Conservation (phyloP, 2,113 vertebrate species). For the Glaucidium brasilianum region DNA sequence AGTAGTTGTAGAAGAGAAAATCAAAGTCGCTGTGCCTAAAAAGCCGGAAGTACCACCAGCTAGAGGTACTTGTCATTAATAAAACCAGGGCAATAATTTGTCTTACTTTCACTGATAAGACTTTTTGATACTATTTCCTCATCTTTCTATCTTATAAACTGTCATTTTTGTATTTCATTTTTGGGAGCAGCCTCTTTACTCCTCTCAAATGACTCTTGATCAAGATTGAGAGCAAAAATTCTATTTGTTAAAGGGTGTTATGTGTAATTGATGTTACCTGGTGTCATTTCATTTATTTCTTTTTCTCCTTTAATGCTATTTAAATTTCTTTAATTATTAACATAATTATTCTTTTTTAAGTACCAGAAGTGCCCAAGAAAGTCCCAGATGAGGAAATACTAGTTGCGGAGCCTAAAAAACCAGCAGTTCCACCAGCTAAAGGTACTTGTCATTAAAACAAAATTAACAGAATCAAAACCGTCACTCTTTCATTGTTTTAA, state of each 20-base stretch:
- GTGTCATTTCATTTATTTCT: not conserved
- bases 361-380: constrained; percentile 64
- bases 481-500: not conserved
- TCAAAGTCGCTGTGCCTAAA: constrained; percentile 46
- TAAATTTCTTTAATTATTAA: not conserved
- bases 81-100: not conserved
- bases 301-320: not conserved
- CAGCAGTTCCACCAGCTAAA: constrained; percentile 48
- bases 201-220: not conserved
- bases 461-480: not conserved
- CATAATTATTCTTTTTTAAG: constrained; percentile 43
- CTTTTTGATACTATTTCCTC: not conserved
- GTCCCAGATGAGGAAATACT: constrained; percentile 55
- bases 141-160: not conserved
- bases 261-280: not conserved
- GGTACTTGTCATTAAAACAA: constrained; percentile 33
- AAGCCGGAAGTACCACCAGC: constrained; percentile 39
- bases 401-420: constrained; percentile 48
- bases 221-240: not conserved
- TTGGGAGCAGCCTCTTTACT: not conserved
- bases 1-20: constrained; percentile 58
- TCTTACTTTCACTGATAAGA: not conserved
- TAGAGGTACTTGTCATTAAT: constrained; percentile 61
- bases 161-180: not conserved
- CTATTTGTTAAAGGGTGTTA: not conserved